These are phyloP conservation scores for Drosophila paramelanica DNA, from an alignment of 2,888 invertebrate genomes.

Conservation along the genomic window DNA sequence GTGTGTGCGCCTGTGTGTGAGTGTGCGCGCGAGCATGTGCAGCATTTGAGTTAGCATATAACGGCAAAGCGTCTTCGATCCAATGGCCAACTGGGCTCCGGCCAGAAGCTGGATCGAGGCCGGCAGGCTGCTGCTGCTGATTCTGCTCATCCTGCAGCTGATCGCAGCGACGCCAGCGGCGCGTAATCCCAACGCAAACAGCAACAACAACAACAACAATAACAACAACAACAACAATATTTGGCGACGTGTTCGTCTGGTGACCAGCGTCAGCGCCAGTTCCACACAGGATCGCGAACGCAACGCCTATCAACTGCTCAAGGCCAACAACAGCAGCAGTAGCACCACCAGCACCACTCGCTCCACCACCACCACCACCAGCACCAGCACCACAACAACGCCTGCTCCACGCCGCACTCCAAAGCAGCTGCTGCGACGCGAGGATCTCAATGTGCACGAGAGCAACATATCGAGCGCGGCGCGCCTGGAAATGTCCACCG, in stretches of 20 bases:
- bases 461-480: constrained; percentile 83
- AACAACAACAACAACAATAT: constrained; percentile 55
- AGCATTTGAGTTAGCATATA: constrained; percentile 55
- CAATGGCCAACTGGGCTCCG: constrained; percentile 63
- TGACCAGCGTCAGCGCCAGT: constrained; percentile 63
- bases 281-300: constrained; percentile 64
- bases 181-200: constrained; percentile 58
- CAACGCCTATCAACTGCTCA: constrained; percentile 70
- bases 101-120: constrained; percentile 52
- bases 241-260: constrained; percentile 70
- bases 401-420: constrained; percentile 38
- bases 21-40: constrained; percentile 62
- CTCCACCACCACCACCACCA: constrained; percentile 19
- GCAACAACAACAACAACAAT: constrained; percentile 34
- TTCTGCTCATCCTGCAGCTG: constrained; percentile 65
- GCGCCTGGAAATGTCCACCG: constrained; percentile 92
- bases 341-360: neutral
- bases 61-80: constrained; percentile 51
- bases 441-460: constrained; percentile 76
- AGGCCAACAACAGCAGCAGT: constrained; percentile 46
- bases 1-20: constrained; percentile 18
- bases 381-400: constrained; percentile 14
- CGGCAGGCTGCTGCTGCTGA: constrained; percentile 65
- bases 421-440: constrained; percentile 76
- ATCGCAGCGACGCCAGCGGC: constrained; percentile 65